phyloP scores from a whole-genome alignment of 1,140 invertebrate species.

The Drosophila novamexicana region DNA sequence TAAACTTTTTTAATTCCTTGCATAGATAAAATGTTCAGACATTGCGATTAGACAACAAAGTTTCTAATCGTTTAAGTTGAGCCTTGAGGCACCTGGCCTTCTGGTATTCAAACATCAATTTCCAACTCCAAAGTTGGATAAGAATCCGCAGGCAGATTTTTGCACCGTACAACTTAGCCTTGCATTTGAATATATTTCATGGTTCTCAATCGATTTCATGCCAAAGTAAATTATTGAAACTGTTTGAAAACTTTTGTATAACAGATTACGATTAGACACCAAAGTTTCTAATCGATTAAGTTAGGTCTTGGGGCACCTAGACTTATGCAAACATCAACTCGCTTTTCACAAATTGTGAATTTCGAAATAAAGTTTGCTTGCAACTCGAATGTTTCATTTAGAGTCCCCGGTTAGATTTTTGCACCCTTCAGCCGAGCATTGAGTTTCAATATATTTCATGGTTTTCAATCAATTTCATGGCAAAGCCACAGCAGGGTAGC shows the following conservation, averaged over 20 bases:
- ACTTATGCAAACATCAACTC: too few species aligned
- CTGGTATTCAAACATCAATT: too few species aligned
- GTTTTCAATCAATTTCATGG: constrained; percentile 80
- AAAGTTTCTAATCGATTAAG: too few species aligned
- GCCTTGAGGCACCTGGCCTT: too few species aligned
- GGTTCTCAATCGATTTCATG: constrained; percentile 79
- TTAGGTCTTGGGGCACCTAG: too few species aligned
- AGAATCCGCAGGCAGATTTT: constrained; percentile 1
- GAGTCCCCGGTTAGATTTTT: not conserved
- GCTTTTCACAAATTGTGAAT: constrained; percentile 10
- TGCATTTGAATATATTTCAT: constrained; percentile 81
- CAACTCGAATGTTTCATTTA: not conserved
- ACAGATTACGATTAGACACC: too few species aligned
- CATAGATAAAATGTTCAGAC: too few species aligned
- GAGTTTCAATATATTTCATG: constrained; percentile 81
- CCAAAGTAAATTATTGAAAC: constrained; percentile 8
- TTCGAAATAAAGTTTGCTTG: constrained; percentile 1
- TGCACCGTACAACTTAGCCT: constrained; percentile 48
- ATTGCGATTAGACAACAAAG: too few species aligned
- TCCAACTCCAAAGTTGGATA: not conserved
- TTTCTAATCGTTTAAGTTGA: too few species aligned
- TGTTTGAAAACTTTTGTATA: too few species aligned
- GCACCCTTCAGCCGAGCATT: constrained; percentile 53
- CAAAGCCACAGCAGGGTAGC: constrained; percentile 50
- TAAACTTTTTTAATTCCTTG: too few species aligned